Percentiles rank a stretch among this genome's conserved stretches.
Evolutionary conservation across 1,140 invertebrate species (phyloP).

Genomic region (Trachymyrmex septentrionalis): DNA sequence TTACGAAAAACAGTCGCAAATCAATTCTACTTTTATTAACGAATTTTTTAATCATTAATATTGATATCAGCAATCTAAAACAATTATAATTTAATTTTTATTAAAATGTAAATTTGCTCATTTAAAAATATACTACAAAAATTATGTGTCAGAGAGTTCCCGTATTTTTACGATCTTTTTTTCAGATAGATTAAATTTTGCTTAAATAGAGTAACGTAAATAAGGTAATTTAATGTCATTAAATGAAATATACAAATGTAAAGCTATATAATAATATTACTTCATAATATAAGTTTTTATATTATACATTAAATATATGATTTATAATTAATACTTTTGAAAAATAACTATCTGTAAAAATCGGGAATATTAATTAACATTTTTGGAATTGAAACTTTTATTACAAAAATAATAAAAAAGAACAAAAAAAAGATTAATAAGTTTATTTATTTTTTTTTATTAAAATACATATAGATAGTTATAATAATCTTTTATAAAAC

Average conservation of each 20-base stretch:
- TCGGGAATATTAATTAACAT: neutral
- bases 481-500: no score
- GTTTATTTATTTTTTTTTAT: neutral
- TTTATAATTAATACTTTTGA: neutral
- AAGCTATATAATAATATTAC: neutral
- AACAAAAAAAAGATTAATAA: neutral
- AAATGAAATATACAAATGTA: neutral
- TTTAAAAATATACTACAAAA: neutral
- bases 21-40: neutral
- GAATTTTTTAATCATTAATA: constrained; percentile 15
- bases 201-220: neutral
- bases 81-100: constrained; percentile 24
- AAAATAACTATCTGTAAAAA: neutral
- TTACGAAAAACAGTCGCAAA: neutral
- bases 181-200: neutral
- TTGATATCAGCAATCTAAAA: neutral
- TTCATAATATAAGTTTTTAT: neutral
- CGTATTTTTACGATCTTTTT: neutral
- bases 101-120: neutral
- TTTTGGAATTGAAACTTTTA: neutral
- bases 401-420: neutral
- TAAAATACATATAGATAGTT: no score
- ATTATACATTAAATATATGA: neutral
- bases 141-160: neutral
- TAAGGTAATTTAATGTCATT: neutral